Percentiles rank a stretch among this genome's conserved stretches.
These are phyloP conservation scores for Mus caroli DNA, from an alignment of 2,797 vertebrate species.

Conservation along the genomic window DNA sequence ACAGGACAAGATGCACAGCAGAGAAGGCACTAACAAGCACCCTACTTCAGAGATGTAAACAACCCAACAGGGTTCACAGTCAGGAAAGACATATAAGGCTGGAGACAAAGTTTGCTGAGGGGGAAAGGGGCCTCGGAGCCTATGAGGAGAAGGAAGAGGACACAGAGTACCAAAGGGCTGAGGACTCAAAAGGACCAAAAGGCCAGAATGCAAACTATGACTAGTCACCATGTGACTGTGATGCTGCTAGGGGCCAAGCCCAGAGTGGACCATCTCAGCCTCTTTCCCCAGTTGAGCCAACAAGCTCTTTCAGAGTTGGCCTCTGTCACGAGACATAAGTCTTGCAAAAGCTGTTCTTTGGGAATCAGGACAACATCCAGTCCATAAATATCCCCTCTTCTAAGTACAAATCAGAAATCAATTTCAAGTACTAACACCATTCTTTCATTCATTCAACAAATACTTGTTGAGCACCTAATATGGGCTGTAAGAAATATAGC, in stretches of 20 bases:
- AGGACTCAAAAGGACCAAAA: background rate
- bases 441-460: slow-evolving; percentile 77
- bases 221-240: background rate
- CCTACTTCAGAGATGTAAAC: background rate
- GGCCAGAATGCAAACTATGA: background rate
- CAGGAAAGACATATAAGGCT: background rate
- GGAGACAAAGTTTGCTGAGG: background rate
- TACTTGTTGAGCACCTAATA: slow-evolving; percentile 64
- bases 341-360: background rate
- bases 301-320: background rate
- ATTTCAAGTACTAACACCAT: background rate
- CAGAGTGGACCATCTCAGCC: background rate
- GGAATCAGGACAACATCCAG: background rate
- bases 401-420: background rate
- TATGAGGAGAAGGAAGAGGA: background rate
- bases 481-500: background rate
- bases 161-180: background rate
- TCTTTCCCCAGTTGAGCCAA: background rate
- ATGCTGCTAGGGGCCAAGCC: background rate
- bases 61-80: rapidly evolving
- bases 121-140: background rate
- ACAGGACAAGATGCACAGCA: background rate
- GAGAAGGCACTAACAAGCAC: background rate
- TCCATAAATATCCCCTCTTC: background rate
- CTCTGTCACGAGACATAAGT: background rate